These are phyloP conservation scores for Excalfactoria chinensis DNA, from an alignment of 2,113 vertebrate species.

Conservation along the genomic window DNA sequence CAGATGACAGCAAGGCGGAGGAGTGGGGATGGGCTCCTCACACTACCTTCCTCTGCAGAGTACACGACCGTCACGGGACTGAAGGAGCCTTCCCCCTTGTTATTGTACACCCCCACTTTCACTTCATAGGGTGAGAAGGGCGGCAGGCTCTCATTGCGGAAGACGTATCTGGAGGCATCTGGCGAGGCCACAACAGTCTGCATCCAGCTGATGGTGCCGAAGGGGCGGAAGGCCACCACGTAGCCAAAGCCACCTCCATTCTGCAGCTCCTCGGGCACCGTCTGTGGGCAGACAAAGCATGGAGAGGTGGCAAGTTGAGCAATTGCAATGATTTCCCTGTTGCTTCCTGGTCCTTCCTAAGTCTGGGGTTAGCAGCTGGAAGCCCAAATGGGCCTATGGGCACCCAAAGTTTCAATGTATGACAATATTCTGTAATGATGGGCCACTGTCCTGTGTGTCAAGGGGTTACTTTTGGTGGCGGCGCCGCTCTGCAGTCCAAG, in stretches of 20 bases:
- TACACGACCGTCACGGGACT: conserved; percentile 89
- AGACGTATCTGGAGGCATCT: conserved; percentile 90
- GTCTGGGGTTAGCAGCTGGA: accelerated
- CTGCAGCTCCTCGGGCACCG: conserved; percentile 95
- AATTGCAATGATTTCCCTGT: accelerated
- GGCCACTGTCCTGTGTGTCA: neutral
- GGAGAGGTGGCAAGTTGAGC: neutral
- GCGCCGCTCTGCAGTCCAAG: neutral
- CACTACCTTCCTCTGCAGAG: conserved; percentile 94
- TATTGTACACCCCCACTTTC: conserved; percentile 97
- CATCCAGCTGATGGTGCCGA: conserved; percentile 93
- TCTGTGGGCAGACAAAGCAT: conserved; percentile 71
- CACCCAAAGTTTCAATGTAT: neutral
- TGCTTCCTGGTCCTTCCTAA: neutral
- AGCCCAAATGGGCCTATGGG: neutral
- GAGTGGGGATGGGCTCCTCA: neutral
- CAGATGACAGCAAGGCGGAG: neutral
- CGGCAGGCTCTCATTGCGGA: conserved; percentile 93
- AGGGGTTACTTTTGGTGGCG: neutral
- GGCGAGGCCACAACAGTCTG: conserved; percentile 93
- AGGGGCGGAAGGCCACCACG: conserved; percentile 93
- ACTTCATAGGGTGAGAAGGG: conserved; percentile 97
- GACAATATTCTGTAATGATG: neutral
- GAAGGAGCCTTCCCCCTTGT: conserved; percentile 94
- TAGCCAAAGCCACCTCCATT: conserved; percentile 97